Percentiles rank a stretch among this genome's conserved stretches.
Evolutionary conservation across 2,113 vertebrate genomes (phyloP).

Genomic region (Mohoua ochrocephala): DNA sequence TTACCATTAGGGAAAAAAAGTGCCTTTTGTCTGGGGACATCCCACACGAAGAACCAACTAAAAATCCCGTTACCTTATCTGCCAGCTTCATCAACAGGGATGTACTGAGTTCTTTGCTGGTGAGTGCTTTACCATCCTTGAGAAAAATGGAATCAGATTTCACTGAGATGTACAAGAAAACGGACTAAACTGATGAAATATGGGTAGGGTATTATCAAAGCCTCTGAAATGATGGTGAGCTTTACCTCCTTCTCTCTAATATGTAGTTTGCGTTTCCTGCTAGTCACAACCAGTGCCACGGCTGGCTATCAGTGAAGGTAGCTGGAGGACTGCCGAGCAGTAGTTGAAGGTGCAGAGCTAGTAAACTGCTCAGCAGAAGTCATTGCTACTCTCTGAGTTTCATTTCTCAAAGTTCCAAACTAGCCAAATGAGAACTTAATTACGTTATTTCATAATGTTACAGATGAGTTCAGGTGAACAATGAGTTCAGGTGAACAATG

Average conservation of each 20-base stretch:
- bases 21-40: not conserved
- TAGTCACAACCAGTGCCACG: not conserved
- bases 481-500: not conserved
- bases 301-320: not conserved
- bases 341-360: not conserved
- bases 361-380: not conserved
- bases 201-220: not conserved
- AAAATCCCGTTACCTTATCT: not conserved
- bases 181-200: not conserved
- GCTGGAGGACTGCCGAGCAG: not conserved
- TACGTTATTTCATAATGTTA: not conserved
- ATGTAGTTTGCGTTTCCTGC: not conserved
- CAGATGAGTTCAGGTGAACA: not conserved
- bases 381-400: not conserved
- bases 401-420: not conserved
- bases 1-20: not conserved
- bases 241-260: not conserved
- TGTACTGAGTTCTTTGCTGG: not conserved
- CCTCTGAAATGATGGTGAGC: not conserved
- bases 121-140: not conserved
- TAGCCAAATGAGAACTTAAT: not conserved
- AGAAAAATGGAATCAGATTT: not conserved
- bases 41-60: not conserved
- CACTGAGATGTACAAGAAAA: not conserved
- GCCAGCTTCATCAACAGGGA: not conserved